A percentile compares a stretch with the other conserved stretches of the same genome.
phyloP scores from a whole-genome alignment of 2,113 vertebrate genomes.

The Sylvilagus bachmani region DNA sequence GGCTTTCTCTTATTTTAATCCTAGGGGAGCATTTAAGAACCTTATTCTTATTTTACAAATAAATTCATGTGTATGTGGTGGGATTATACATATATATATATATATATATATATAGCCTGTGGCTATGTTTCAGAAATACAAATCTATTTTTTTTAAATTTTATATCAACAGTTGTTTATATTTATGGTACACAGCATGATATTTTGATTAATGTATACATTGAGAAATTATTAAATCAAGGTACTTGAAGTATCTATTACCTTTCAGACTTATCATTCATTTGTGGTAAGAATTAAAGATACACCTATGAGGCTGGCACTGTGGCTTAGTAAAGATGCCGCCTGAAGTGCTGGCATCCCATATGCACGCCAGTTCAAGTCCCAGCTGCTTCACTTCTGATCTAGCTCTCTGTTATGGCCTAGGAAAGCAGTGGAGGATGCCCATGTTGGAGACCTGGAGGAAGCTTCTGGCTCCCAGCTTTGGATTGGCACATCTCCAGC shows the following conservation, averaged over 20 bases:
- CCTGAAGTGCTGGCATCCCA: too few relatives aligned
- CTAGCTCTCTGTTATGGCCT: too few relatives aligned
- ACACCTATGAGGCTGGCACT: too few relatives aligned
- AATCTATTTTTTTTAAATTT: neutral
- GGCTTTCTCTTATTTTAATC: constrained; percentile 8
- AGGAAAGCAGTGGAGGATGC: too few relatives aligned
- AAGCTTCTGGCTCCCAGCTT: too few relatives aligned
- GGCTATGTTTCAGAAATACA: neutral
- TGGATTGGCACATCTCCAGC: too few relatives aligned
- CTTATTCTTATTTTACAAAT: constrained; percentile 11
- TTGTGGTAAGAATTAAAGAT: neutral
- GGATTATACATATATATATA: too few relatives aligned
- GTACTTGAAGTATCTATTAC: neutral
- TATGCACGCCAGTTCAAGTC: too few relatives aligned
- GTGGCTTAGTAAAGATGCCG: too few relatives aligned
- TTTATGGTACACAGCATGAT: neutral
- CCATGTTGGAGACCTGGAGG: too few relatives aligned
- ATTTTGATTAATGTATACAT: neutral
- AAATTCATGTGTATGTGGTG: neutral
- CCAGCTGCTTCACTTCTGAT: too few relatives aligned
- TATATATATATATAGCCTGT: neutral
- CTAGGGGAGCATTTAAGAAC: neutral
- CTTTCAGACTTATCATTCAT: neutral
- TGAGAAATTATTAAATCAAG: neutral
- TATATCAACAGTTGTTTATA: neutral